Conservation (phyloP, 2,888 invertebrate species). For the Drosophila percnosoma region DNA sequence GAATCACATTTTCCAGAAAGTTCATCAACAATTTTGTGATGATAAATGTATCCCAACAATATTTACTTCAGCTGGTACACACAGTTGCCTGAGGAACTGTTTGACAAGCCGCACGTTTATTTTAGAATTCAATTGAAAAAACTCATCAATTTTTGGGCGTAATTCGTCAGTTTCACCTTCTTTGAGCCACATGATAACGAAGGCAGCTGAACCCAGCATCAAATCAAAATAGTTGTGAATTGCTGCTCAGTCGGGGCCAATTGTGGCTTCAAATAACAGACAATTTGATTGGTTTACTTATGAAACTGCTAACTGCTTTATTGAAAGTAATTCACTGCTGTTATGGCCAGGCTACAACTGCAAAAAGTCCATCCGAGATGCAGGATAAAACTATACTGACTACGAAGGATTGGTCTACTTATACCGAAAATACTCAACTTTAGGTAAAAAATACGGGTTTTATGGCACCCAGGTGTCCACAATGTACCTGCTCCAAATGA, state of each 20-base stretch:
- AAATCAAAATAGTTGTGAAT: neutral
- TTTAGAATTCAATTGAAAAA: neutral
- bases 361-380: neutral
- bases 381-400: too few species aligned
- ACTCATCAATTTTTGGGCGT: neutral
- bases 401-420: too few species aligned
- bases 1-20: neutral
- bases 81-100: neutral
- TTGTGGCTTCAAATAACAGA: neutral
- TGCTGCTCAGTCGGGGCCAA: neutral
- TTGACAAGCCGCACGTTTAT: neutral
- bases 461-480: too few species aligned
- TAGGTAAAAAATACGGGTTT: too few species aligned
- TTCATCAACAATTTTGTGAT: neutral
- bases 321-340: neutral
- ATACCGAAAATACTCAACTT: too few species aligned
- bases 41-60: neutral
- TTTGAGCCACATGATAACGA: neutral
- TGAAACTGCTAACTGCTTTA: neutral
- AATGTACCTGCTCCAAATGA: too few species aligned
- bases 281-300: neutral
- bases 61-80: neutral
- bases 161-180: neutral
- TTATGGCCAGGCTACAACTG: neutral
- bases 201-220: neutral